These are phyloP conservation scores for Harpalus rufipes DNA, from an alignment of 2,888 invertebrate genomes.

Conservation along the genomic window DNA sequence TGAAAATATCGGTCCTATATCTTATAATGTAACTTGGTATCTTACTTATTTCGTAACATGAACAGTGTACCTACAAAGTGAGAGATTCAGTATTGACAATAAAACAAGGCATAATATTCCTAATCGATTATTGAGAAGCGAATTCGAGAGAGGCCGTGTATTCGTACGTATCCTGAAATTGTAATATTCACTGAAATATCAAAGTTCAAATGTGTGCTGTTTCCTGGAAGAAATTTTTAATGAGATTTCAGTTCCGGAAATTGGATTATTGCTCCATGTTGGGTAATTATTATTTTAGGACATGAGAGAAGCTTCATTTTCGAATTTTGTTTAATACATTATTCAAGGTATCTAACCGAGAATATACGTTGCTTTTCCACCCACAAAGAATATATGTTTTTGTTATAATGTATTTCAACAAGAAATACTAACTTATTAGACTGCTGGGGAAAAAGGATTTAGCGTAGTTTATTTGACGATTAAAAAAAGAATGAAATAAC, in stretches of 20 bases:
- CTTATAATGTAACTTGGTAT: too few species aligned
- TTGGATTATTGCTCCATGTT: slow-evolving; percentile 21
- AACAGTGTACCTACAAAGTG: background rate
- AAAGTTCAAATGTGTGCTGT: slow-evolving; percentile 36
- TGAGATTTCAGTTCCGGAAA: slow-evolving; percentile 32
- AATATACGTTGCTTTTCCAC: background rate
- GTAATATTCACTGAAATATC: slow-evolving; percentile 41
- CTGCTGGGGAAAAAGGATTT: too few species aligned
- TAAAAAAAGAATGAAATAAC: too few species aligned
- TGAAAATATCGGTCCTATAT: too few species aligned
- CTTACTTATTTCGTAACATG: background rate
- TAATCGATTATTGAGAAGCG: slow-evolving; percentile 59
- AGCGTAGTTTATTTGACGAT: too few species aligned
- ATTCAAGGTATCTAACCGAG: background rate
- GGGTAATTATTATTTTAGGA: slow-evolving; percentile 36
- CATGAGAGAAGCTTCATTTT: slow-evolving; percentile 34
- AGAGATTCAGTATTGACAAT: slow-evolving; percentile 35
- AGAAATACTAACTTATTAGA: too few species aligned
- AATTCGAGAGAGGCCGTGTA: background rate
- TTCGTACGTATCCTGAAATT: background rate
- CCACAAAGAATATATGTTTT: too few species aligned
- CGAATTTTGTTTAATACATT: slow-evolving; percentile 4
- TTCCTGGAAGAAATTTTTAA: slow-evolving; percentile 29
- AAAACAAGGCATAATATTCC: slow-evolving; percentile 54
- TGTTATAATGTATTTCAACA: too few species aligned